Percentiles rank a stretch among this genome's conserved stretches.
phyloP scores from a whole-genome alignment of 2,888 invertebrate genomes.

The Margaritifera margaritifera region DNA sequence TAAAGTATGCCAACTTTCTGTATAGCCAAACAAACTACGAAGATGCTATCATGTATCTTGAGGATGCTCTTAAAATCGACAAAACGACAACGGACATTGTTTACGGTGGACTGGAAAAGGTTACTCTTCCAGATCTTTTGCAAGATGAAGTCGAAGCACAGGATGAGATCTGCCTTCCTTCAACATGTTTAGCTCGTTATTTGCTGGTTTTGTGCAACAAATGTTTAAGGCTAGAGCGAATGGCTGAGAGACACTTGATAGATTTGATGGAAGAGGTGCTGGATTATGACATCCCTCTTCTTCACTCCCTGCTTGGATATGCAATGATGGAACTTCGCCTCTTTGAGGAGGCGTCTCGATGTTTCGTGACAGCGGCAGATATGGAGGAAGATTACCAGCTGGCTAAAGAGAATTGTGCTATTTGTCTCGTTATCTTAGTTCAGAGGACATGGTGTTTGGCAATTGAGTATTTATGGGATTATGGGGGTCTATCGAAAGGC shows the following conservation, averaged over 20 bases:
- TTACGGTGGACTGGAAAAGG: slow-evolving; percentile 68
- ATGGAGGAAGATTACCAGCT: slow-evolving; percentile 62
- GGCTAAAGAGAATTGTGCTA: slow-evolving; percentile 64
- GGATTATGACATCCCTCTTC: slow-evolving; percentile 54
- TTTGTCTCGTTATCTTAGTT: slow-evolving; percentile 57
- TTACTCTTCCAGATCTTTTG: slow-evolving; percentile 68
- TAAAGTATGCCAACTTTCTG: slow-evolving; percentile 69
- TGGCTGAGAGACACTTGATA: slow-evolving; percentile 62
- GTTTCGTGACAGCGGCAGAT: slow-evolving; percentile 58
- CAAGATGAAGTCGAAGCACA: slow-evolving; percentile 69
- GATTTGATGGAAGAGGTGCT: slow-evolving; percentile 58
- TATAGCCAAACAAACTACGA: slow-evolving; percentile 68
- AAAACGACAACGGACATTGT: slow-evolving; percentile 47
- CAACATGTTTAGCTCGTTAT: slow-evolving; percentile 62
- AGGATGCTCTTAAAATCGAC: slow-evolving; percentile 55
- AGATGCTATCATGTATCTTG: slow-evolving; percentile 62
- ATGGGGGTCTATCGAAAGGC: slow-evolving; percentile 1
- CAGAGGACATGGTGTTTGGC: slow-evolving; percentile 46
- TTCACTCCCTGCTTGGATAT: slow-evolving; percentile 68
- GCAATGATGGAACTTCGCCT: slow-evolving; percentile 67
- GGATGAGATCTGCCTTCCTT: slow-evolving; percentile 67
- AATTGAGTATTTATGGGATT: slow-evolving; percentile 46
- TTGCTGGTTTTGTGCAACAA: slow-evolving; percentile 68
- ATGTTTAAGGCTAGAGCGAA: slow-evolving; percentile 50
- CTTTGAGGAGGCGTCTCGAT: slow-evolving; percentile 65